Evolutionary conservation across 2,888 invertebrate genomes (phyloP).

Genomic region (Spisula subtruncata): DNA sequence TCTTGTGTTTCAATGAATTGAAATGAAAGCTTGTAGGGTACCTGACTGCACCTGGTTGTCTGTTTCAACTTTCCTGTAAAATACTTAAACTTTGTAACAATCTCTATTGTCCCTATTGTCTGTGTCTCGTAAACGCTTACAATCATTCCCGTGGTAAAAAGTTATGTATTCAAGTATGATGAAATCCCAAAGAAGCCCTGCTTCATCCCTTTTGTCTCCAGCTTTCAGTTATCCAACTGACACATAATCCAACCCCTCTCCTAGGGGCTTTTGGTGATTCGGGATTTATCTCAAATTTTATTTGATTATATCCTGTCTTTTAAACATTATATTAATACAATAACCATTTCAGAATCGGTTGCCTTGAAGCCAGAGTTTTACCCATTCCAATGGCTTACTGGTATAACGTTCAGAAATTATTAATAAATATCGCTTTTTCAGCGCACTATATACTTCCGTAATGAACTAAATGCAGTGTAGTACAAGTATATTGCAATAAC

Average conservation of each 20-base stretch:
- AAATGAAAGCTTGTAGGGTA: background rate
- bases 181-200: background rate
- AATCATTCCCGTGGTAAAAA: background rate
- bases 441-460: background rate
- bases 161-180: background rate
- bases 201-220: background rate
- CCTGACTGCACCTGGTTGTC: too few relatives aligned
- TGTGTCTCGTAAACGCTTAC: background rate
- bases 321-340: background rate
- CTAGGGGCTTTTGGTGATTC: background rate
- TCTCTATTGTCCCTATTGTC: too few relatives aligned
- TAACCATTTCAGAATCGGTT: constrained; percentile 1
- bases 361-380: background rate
- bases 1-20: background rate
- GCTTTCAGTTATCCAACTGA: background rate
- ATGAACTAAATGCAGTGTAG: constrained; percentile 17
- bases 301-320: background rate
- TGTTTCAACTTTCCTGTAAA: too few relatives aligned
- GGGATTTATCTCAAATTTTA: background rate
- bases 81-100: too few relatives aligned
- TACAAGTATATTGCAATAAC: background rate
- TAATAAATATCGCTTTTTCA: background rate
- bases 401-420: background rate
- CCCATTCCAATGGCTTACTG: constrained; percentile 21
- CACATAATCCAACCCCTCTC: too few relatives aligned